Base-by-base conservation (phyloP, 2,888 invertebrate genomes). In the Leptothorax acervorum region DNA sequence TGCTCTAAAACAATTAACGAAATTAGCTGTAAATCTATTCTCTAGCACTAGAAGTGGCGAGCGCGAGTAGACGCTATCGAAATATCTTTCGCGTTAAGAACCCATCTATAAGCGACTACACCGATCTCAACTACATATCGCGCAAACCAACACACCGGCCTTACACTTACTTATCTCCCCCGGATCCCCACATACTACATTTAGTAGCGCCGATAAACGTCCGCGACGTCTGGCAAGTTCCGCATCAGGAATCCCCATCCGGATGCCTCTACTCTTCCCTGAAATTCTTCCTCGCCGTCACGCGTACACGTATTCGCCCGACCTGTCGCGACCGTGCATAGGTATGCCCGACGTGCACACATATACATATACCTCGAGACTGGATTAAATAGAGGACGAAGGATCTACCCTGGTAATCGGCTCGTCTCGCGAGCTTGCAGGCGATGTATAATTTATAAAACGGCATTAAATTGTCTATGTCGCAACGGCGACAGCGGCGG, bases 381-480 rank as follows among this genome's bases (percentile, higher is more conserved):
- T 39, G 85, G 87, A 89, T 89, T 88, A 89, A 90, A 89, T 87
- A 86, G 81, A 85, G 87, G 81, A 87, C 83, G 90, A 88, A 87
- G 89, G 88, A 90, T 90, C 90, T 88, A 74, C 87, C 86, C 84
- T 85, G 86, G 87, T 91, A 92, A 92, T 92, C 92, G 91, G 88
- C 87, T 85, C 90, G 87, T 88, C 87, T 85, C 86, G 86, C 88
- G 89, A 85, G 83, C 88, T 88, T 86, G 86, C 85, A 85, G 73
- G 53, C 90, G 89, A 90, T 91, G 91, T 92, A 92, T 93, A 94
- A 94, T 94, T 94, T 94, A 94, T 94, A 94, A 94, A 94, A 92
- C 90, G 93, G 94, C 92, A 94, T 94, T 94, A 94, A 93, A 93
- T 92, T 92, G 93, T 94, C 93, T 91, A 90, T 89, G 93, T 92